Evolutionary conservation across 2,113 vertebrate species (phyloP), one percentile per base, ranked within the genome.

Genomic region (Camelus dromedarius): DNA sequence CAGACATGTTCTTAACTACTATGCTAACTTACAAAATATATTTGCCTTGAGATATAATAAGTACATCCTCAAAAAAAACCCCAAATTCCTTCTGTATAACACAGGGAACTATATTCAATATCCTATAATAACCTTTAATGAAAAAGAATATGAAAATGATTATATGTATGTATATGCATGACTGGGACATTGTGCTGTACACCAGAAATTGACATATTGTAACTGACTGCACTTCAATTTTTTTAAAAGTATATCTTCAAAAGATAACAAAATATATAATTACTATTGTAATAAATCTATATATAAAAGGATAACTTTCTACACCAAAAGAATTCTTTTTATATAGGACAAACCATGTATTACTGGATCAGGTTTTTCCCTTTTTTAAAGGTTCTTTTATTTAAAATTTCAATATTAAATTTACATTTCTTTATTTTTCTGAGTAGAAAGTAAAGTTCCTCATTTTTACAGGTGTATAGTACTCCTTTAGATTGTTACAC

Each of bases 21-120:
- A 46, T 4, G 8, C 64, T 76, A 76, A 4, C 30, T 89, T 81
- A 91, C 11, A 85, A 91, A 86, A 70, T 75, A 42, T 26, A 84
- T 48, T 90, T 91, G 35, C 84, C 42, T n/a, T 88, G 52, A 75
- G 24, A 84, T 64, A 85, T 8, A 93, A 67, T 58, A 91, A 90
- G 32, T 22, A 81, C 26, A 88, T 60, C 19, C 87, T 95, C 38
- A 42, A 42, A 42, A 42, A 38, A 42, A 42, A 42, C 4, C 4
- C n/a, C 91, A 80, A 87, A 91, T 22, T 42, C 5, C 38, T 42
- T 42, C 38, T 42, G 38, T 42, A 42, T 42, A 42, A 5, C 38
- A 42, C 4, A 42, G 38, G 38, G 38, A 42, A 42, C 38, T 42
- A 42, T 42, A 42, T 42, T 42, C 38, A 42, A 42, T 42, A 42